phyloP scores from a whole-genome alignment of 2,888 invertebrate species.

The Eueremaeus valkanovi region DNA sequence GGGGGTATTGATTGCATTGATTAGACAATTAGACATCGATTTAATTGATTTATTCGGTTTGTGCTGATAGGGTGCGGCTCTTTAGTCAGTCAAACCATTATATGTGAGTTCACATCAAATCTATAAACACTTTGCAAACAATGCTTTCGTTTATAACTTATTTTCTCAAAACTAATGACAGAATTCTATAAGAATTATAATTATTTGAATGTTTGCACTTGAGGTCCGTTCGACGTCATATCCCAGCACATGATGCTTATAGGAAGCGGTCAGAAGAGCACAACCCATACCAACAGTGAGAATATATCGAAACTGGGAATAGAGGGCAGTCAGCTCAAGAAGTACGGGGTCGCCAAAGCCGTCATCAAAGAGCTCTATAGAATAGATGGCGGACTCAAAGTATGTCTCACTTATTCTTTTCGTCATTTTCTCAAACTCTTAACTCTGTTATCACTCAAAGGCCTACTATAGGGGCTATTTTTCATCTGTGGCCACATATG shows the following conservation, averaged over 20 bases:
- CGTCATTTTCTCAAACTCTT: background rate
- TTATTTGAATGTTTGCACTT: background rate
- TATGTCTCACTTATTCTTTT: conserved; percentile 60
- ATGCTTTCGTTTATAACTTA: too few relatives aligned
- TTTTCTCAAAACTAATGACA: too few relatives aligned
- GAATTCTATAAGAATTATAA: too few relatives aligned
- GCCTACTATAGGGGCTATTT: conserved; percentile 76
- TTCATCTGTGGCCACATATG: conserved; percentile 86
- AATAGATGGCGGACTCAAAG: conserved; percentile 70
- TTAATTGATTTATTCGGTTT: background rate
- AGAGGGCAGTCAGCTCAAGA: conserved; percentile 39
- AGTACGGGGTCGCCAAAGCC: conserved; percentile 45
- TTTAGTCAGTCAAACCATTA: conserved; percentile 85
- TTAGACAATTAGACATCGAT: background rate
- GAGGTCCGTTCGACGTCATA: conserved; percentile 89
- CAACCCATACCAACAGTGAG: conserved; percentile 1
- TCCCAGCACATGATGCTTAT: conserved; percentile 96
- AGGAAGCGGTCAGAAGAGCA: conserved; percentile 39
- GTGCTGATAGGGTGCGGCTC: conserved; percentile 68
- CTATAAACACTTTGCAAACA: background rate
- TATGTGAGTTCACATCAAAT: conserved; percentile 52
- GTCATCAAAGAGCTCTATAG: conserved; percentile 73
- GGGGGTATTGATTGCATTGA: conserved; percentile 56
- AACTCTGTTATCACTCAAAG: background rate
- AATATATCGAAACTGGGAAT: conserved; percentile 42